Percentiles rank a stretch among this genome's conserved stretches.
phyloP scores from a whole-genome alignment of 2,797 vertebrate species.

The Hippopotamyrus pictus region DNA sequence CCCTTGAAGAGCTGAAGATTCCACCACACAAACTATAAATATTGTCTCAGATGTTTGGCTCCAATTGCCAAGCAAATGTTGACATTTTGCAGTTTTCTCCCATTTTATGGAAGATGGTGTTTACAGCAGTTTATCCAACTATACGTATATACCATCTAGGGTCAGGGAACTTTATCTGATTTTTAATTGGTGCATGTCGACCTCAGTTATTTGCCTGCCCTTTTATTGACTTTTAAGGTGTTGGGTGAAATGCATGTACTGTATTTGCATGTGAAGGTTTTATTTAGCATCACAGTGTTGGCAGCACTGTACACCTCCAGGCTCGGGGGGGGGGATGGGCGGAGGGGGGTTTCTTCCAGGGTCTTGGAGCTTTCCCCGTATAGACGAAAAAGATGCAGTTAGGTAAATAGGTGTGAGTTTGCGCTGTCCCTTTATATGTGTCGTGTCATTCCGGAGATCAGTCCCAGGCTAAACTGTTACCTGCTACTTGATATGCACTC shows the following conservation, averaged over 20 bases:
- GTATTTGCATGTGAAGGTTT: neutral
- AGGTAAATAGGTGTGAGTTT: neutral
- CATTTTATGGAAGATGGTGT: neutral
- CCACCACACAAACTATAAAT: neutral
- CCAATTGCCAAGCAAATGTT: neutral
- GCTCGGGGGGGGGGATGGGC: neutral
- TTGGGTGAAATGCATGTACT: neutral
- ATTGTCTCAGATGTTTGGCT: neutral
- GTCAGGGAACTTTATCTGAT: neutral
- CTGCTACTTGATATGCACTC: neutral
- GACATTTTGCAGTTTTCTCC: constrained; percentile 3
- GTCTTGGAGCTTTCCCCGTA: neutral
- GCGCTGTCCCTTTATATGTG: neutral
- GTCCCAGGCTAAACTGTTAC: neutral
- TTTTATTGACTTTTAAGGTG: neutral
- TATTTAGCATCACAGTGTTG: neutral
- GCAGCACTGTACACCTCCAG: neutral
- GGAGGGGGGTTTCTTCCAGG: neutral
- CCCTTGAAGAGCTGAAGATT: neutral
- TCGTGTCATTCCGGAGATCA: neutral
- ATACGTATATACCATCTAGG: too few species aligned
- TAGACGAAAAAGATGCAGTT: neutral
- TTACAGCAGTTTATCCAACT: neutral
- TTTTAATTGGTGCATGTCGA: neutral
- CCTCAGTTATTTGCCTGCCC: neutral